Evolutionary conservation across 2,797 vertebrate genomes (phyloP), one percentile per base, ranked within the genome.

Genomic region (Meda fulgida): DNA sequence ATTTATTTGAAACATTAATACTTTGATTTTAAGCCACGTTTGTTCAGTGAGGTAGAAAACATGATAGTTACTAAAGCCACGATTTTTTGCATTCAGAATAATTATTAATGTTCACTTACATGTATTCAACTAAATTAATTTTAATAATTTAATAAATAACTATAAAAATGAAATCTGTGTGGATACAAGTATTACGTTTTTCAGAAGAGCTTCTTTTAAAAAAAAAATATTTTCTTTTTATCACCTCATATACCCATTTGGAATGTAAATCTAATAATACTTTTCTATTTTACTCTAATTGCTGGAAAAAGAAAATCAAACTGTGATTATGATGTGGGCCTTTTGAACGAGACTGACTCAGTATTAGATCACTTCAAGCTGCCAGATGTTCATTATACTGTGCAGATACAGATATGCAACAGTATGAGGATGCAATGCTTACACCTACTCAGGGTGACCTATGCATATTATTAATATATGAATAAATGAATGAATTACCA

Each of bases 381-480:
- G 36, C 80, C 69, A 82, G 53, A 73, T 82, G 80, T 63, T 13
- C 26, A n/a, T 63, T 82, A 73, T 63, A 63, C 38, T 46, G 60
- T 65, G 69, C 55, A 73, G 53, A 82, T 26, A 66, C 10, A 16
- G 36, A 72, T 46, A 55, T 16, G 9, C 29, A 80, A 53, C 63
- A 80, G 29, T 51, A 53, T 3, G 13, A 55, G 31, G 65, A 55
- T 81, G 65, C 34, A 51, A 40, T 48, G 43, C 63, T 53, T 36
- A 70, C 79, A 70, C 66, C 65, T 70, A 48, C 69, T 58, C 36
- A 63, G 69, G 36, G 36, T 63, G 36, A 83, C 60, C 43, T 19
- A n/a, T 75, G 29, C 40, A 83, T 83, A 66, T 69, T 31, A 77
- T 65, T 75, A 78, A 84, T 67, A 43, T n/a, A 46, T 18, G 14